Conservation (phyloP, 2,797 vertebrate genomes). For the Urocyon cinereoargenteus region DNA sequence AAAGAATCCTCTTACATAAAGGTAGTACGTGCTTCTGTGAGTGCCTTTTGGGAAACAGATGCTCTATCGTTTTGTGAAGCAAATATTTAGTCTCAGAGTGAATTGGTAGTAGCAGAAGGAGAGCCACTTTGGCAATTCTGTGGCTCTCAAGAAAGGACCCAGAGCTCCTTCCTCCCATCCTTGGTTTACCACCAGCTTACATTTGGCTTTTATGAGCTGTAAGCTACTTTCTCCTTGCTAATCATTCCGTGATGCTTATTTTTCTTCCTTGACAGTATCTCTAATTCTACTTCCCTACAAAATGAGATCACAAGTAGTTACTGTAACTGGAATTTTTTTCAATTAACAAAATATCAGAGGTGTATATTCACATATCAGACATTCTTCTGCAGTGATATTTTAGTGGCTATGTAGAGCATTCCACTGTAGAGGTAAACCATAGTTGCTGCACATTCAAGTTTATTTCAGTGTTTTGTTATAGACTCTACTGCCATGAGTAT, state of each 20-base stretch:
- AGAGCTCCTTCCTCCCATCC: not conserved
- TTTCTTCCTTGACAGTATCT: not conserved
- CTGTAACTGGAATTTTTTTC: not conserved
- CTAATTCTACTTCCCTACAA: not conserved
- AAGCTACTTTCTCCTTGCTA: conserved; percentile 3
- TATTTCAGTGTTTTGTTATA: not conserved
- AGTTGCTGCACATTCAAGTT: not conserved
- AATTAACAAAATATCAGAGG: conserved; percentile 16
- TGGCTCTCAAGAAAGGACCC: not conserved
- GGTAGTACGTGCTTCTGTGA: not conserved
- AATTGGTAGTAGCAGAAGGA: not conserved
- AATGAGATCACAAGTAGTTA: not conserved
- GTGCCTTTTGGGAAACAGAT: not conserved
- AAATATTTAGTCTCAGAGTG: not conserved
- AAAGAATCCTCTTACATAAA: not conserved
- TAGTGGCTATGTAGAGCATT: not conserved
- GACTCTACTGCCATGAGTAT: not conserved
- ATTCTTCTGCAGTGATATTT: conserved; percentile 3
- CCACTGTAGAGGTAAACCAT: not conserved
- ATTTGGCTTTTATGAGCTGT: not conserved
- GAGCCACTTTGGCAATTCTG: not conserved
- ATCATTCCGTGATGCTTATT: not conserved
- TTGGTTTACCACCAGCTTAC: not conserved
- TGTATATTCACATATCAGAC: not conserved
- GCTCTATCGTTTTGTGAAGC: not conserved